These are phyloP conservation scores for Eupsilia transversa DNA, from an alignment of 2,888 invertebrate genomes.

Conservation along the genomic window DNA sequence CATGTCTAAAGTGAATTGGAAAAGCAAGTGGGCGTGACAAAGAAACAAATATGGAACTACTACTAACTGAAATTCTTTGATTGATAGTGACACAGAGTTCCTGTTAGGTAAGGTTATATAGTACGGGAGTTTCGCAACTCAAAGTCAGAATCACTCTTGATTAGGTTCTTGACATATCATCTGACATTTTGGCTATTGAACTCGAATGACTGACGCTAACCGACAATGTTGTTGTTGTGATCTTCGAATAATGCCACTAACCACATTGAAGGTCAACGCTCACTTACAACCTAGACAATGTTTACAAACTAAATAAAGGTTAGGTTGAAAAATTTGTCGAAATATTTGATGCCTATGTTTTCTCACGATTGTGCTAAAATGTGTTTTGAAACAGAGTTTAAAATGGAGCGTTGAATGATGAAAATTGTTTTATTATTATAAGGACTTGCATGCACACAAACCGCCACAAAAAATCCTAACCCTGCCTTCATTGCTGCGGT, in stretches of 20 bases:
- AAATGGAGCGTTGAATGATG: neutral
- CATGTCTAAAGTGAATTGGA: neutral
- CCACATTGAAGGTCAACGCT: conserved; percentile 56
- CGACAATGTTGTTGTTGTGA: conserved; percentile 11
- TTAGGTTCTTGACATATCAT: conserved; percentile 47
- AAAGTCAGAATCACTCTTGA: conserved; percentile 8
- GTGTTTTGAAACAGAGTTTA: neutral
- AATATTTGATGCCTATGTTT: conserved; percentile 9
- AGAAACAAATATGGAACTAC: neutral
- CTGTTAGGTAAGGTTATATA: no score
- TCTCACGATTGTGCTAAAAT: conserved; percentile 30
- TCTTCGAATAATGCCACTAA: conserved; percentile 46
- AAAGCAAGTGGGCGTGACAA: neutral
- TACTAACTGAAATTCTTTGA: neutral
- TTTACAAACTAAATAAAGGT: conserved; percentile 49
- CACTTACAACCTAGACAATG: conserved; percentile 31
- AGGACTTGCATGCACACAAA: neutral
- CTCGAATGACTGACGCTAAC: conserved; percentile 44
- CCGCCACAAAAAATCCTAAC: neutral
- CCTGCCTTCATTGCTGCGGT: neutral
- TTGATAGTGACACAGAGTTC: no score
- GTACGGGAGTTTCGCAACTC: conserved; percentile 24
- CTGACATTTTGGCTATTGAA: conserved; percentile 52
- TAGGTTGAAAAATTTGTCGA: conserved; percentile 14
- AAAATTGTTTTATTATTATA: neutral